Evolutionary conservation across 1,140 invertebrate genomes (phyloP), one percentile per base, ranked within the genome.

Genomic region (Armadillidium nasatum): DNA sequence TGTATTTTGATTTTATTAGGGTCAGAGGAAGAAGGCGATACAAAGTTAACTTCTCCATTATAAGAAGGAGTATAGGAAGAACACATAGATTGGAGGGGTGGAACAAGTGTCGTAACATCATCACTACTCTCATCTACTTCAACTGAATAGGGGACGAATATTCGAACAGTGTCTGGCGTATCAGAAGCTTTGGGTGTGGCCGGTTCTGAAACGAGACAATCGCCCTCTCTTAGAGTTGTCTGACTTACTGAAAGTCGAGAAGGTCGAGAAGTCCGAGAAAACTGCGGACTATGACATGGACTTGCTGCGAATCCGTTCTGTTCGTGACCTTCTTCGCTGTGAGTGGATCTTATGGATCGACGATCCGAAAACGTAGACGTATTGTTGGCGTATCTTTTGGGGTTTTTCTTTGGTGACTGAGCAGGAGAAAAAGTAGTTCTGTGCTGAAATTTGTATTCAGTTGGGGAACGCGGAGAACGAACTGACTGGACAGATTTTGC

Each of bases 141-240:
- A 68, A 74, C 75, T 69, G 79, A 78, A 76, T 82, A 82, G 66
- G 81, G 80, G 71, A 82, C 81, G 75, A 81, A 82, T 23, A 82
- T 81, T 13, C 81, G 74, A 44, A 82, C 80, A 23, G 81, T 82
- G 75, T 82, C 81, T 23, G 81, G 81, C 11, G 81, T 80, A 54
- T 77, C 78, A 10, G 75, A 75, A 60, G 79, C 80, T 71, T 81
- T 82, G 0, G 81, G 81, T 10, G 81, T 82, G 15, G 75, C 75
- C 4, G 81, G 77, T 72, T 82, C 81, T 15, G 76, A 79, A 44
- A 43, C 68, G 10, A 76, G 15, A 9, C 66, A 76, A 33, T 78
- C 77, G 11, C 50, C 71, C 7, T 77, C 81, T 50, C 76, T 66
- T 6, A 78, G 66, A 43, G 79, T 81, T 4, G 75, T 79, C 66